Base-by-base conservation (phyloP, 2,797 vertebrate species). In the Linurgus olivaceus region DNA sequence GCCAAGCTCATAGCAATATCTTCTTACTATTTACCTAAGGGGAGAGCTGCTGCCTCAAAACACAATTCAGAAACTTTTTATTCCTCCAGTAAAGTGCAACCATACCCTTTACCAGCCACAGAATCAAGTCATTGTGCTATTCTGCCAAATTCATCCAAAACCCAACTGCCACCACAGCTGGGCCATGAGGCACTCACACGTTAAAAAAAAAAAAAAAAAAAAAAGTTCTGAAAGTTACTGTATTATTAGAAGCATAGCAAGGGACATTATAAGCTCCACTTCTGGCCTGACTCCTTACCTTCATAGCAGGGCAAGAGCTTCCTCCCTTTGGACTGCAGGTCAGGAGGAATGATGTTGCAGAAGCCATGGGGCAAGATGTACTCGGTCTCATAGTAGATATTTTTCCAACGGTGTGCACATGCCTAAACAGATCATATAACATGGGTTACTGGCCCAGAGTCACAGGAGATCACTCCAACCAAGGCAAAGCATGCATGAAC, bases 361-460 rank as follows among this genome's bases (percentile, higher is more conserved):
- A 99, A 99, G 48, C 99, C 99, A 0, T 99, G 99, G 4, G 99
- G 99, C 65, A 99, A 98, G 93, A 99, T 99, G 66, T 99, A 98
- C 88, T 99, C 99, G 0, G 98, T 97, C 94, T 99, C 98, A 6
- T 99, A 99, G 97, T 98, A 99, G 86, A 99, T 98, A 67, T 99
- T 99, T 96, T 99, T 99, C 99, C 99, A 99, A 82, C 99, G 99
- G 93, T 99, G 99, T 2, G 99, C 99, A n/a, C 99, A 99, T 15
- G 99, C 99, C 99, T 99, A 90, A 20, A 79, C 55, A 90, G 71
- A 96, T 67, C 72, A 94, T 2, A 73, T 1, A 87, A 87, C 11
- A 37, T 1, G 13, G 2, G 1, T 95, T 84, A 95, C 5, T n/a
- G 31, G 66, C 24, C 35, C 50, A 55, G 29, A 61, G 62, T 15